Evolutionary conservation across 2,113 vertebrate genomes (phyloP).

Genomic region (Gymnorhina tibicen): DNA sequence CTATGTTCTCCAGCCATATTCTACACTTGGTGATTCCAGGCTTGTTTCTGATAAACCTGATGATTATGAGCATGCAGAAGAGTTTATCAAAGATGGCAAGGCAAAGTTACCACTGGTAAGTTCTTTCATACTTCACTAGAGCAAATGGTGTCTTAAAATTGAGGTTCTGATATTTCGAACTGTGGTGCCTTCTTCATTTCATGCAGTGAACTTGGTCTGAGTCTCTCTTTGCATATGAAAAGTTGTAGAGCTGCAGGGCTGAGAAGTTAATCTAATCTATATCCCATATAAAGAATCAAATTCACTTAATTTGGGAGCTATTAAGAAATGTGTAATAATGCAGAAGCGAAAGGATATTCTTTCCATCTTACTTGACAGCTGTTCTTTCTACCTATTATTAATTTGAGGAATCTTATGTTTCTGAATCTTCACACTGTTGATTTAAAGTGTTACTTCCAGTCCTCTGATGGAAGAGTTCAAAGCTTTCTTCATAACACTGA

Average conservation of each 20-base stretch:
- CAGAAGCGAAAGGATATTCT: neutral
- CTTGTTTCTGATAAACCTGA: constrained; percentile 68
- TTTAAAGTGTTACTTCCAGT: neutral
- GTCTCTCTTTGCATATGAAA: neutral
- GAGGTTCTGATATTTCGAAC: neutral
- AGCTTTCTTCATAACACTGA: neutral
- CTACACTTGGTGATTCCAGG: constrained; percentile 64
- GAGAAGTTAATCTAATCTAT: neutral
- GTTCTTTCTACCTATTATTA: neutral
- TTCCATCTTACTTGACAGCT: neutral
- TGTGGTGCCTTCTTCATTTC: neutral
- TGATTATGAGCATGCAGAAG: constrained; percentile 75
- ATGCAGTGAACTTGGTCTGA: neutral
- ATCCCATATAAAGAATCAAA: neutral
- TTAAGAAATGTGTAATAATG: neutral
- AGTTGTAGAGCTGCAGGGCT: neutral
- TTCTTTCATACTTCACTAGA: neutral
- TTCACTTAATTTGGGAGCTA: neutral
- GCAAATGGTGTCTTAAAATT: neutral
- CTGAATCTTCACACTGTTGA: neutral
- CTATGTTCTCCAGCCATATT: constrained; percentile 63
- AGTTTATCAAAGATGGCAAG: constrained; percentile 71
- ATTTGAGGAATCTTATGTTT: neutral
- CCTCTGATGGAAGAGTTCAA: neutral
- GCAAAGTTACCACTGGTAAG: constrained; percentile 75